phyloP scores from a whole-genome alignment of 2,888 invertebrate species.

The Drosophila kanekoi region DNA sequence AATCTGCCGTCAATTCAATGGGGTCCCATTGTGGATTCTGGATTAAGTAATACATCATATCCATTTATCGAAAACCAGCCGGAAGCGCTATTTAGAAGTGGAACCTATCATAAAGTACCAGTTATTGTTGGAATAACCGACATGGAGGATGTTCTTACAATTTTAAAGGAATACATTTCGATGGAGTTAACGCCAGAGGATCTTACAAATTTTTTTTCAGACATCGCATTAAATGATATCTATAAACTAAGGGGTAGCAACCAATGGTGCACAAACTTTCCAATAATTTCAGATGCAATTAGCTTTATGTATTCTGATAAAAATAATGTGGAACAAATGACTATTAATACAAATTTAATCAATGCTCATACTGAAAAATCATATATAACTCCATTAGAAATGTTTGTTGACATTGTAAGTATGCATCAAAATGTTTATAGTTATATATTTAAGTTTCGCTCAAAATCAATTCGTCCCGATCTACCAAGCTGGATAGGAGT shows the following conservation, averaged over 20 bases:
- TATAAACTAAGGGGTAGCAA: slow-evolving; percentile 85
- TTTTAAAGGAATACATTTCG: slow-evolving; percentile 87
- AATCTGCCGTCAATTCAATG: slow-evolving; percentile 88
- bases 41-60: slow-evolving; percentile 88
- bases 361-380: slow-evolving; percentile 91
- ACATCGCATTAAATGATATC: slow-evolving; percentile 88
- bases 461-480: slow-evolving; percentile 88
- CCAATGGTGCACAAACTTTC: slow-evolving; percentile 88
- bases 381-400: slow-evolving; percentile 90
- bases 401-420: slow-evolving; percentile 89
- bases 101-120: slow-evolving; percentile 89
- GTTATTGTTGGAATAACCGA: slow-evolving; percentile 91
- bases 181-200: slow-evolving; percentile 86
- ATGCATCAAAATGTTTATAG: slow-evolving; percentile 87
- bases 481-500: slow-evolving; percentile 92
- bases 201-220: slow-evolving; percentile 88
- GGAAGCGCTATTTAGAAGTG: slow-evolving; percentile 87
- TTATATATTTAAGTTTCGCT: slow-evolving; percentile 91
- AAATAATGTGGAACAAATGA: slow-evolving; percentile 86
- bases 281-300: slow-evolving; percentile 90
- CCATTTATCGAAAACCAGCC: slow-evolving; percentile 90
- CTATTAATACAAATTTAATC: slow-evolving; percentile 88
- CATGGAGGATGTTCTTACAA: slow-evolving; percentile 92
- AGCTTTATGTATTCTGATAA: slow-evolving; percentile 90
- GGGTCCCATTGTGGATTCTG: slow-evolving; percentile 92